A percentile compares a stretch with the other conserved stretches of the same genome.
Evolutionary conservation across 2,888 invertebrate genomes (phyloP).

Genomic region (Orchesella flavescens): DNA sequence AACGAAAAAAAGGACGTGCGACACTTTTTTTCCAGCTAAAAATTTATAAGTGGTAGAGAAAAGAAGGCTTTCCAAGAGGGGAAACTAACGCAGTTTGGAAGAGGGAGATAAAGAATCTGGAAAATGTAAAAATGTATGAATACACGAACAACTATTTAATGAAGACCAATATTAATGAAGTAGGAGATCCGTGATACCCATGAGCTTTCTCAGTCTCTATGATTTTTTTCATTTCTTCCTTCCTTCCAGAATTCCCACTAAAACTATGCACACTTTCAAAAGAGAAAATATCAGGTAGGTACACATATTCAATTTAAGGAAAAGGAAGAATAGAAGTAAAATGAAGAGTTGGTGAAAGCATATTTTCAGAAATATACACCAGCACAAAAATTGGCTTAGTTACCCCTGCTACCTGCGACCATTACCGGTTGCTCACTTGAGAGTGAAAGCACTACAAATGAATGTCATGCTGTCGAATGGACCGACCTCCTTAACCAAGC

Average conservation of each 20-base stretch:
- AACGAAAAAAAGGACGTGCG: no score
- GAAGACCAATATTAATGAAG: constrained; percentile 29
- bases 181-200: constrained; percentile 42
- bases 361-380: not conserved
- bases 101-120: not conserved
- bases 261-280: constrained; percentile 32
- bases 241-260: not conserved
- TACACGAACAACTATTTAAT: constrained; percentile 45
- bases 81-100: not conserved
- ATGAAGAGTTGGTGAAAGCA: constrained; percentile 35
- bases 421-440: not conserved
- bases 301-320: not conserved
- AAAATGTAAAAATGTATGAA: constrained; percentile 44
- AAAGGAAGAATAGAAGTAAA: constrained; percentile 12
- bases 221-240: constrained; percentile 7
- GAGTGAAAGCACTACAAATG: no score
- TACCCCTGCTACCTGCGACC: constrained; percentile 4
- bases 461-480: no score
- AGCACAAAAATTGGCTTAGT: not conserved
- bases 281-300: not conserved
- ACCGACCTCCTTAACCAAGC: no score
- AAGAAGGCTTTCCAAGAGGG: no score
- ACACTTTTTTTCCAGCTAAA: no score
- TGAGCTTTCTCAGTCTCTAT: constrained; percentile 28
- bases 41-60: no score